phyloP scores from a whole-genome alignment of 2,113 vertebrate species.

The Phalacrocorax aristotelis region DNA sequence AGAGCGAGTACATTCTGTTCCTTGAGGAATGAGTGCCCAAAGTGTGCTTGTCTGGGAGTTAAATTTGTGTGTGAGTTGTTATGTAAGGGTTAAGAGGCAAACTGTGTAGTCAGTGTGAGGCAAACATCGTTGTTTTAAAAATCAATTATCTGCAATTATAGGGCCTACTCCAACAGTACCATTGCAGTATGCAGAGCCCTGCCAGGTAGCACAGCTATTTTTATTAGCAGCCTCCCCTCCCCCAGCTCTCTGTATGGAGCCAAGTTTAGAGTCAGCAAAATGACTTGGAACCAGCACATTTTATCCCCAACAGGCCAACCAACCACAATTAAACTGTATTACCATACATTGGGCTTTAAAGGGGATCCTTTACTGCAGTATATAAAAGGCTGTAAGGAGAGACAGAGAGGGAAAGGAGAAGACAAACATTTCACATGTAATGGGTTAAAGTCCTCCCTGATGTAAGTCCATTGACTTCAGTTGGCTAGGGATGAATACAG shows the following conservation, averaged over 20 bases:
- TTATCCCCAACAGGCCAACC: constrained; percentile 4
- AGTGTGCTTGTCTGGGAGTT: background rate
- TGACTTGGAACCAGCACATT: background rate
- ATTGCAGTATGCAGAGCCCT: background rate
- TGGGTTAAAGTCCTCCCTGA: background rate
- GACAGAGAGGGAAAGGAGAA: background rate
- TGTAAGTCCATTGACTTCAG: background rate
- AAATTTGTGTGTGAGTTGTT: background rate
- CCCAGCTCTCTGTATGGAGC: background rate
- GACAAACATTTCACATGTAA: background rate
- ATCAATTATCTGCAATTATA: background rate
- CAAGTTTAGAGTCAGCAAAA: constrained; percentile 50
- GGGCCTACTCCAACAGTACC: background rate
- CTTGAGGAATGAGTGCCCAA: background rate
- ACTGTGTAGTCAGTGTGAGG: background rate
- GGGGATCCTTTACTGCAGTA: background rate
- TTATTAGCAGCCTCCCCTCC: background rate
- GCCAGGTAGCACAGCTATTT: background rate
- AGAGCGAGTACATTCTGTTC: background rate
- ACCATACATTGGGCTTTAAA: constrained; percentile 21
- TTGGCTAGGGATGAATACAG: background rate
- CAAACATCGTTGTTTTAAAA: constrained; percentile 11
- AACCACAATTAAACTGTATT: constrained; percentile 37
- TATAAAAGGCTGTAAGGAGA: background rate
- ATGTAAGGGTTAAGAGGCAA: background rate